Evolutionary conservation across 92 coral and sea anemone genomes (phyloP).

Genomic region (Zoanthus sansibaricus): DNA sequence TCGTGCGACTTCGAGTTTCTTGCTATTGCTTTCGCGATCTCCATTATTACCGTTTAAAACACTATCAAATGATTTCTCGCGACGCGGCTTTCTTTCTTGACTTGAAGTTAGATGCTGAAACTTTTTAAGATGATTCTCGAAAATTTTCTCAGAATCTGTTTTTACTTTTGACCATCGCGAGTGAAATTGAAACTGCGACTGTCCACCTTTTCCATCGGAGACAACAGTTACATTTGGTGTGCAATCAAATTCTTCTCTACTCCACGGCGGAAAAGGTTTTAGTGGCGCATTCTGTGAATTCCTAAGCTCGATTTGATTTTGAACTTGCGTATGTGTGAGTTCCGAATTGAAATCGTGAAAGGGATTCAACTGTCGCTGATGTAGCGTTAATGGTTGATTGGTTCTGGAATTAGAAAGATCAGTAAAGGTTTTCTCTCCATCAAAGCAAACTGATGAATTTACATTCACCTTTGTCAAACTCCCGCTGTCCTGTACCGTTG

Average conservation of each 20-base stretch:
- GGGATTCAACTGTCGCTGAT: constrained; percentile 1
- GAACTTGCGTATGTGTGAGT: constrained; percentile 29
- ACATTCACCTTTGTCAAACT: constrained; percentile 31
- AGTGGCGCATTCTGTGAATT: constrained; percentile 34
- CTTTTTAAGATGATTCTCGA: constrained; percentile 83
- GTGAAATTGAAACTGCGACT: constrained; percentile 64
- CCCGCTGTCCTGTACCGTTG: constrained; percentile 44
- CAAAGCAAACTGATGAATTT: constrained; percentile 23
- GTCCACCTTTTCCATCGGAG: constrained; percentile 81
- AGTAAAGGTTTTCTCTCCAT: constrained; percentile 17
- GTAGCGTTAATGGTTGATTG: constrained; percentile 17
- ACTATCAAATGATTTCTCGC: constrained; percentile 49
- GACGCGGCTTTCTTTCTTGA: constrained; percentile 65
- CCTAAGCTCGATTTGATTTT: constrained; percentile 24
- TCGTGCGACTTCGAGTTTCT: constrained; percentile 42
- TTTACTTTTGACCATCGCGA: constrained; percentile 39
- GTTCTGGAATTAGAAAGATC: constrained; percentile 20
- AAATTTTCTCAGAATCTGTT: constrained; percentile 85
- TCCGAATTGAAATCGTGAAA: constrained; percentile 32
- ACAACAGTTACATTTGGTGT: constrained; percentile 90
- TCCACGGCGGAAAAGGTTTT: constrained; percentile 53
- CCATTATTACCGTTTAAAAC: constrained; percentile 50
- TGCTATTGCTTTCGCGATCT: constrained; percentile 21
- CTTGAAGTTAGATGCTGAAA: constrained; percentile 75
- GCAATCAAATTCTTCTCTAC: constrained; percentile 67